Base-by-base conservation (phyloP, 1,140 invertebrate species). In the Pentalonia nigronervosa region DNA sequence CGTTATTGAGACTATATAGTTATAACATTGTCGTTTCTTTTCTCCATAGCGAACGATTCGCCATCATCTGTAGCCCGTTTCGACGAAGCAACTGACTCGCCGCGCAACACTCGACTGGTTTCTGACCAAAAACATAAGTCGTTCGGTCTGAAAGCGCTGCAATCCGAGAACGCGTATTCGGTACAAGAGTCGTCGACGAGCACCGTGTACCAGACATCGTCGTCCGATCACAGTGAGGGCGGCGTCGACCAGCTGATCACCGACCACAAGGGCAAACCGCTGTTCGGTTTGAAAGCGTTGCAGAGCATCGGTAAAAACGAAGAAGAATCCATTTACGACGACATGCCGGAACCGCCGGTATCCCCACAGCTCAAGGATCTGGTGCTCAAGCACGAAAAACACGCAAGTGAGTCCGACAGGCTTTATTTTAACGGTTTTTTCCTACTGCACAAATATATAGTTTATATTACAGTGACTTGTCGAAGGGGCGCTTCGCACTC, bases 251-350 rank as follows among this genome's bases (percentile, higher is more conserved):
- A 94, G 14, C 23, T 83, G 84, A 93, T 94, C 25, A 91, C 91
- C 76, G 94, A 95, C 92, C 93, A 94, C 9, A 94, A 91, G 21
- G 95, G 94, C 21, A 93, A 94, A 93, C 94, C 94, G n/a, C 93
- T 95, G 56, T 95, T 95, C 89, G 95, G 95, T 36, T 90, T 95
- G 34, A 94, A 93, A 89, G 95, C 95, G 34, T 94, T 95, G 7
- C 94, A 95, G 81, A 93, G 90, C 36, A 50, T 93, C 14, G 48
- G 91, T 17, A 93, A 93, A 50, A 90, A 67, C 87, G 92, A 87
- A 14, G 92, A 76, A 17, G 86, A 81, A 81, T 88, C 92, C 14
- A n/a, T 83, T 30, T 87, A 89, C 41, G 94, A 83, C 45, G 92
- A 94, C 60, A 95, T 94, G 94, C 94, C 94, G 4, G 95, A 94